phyloP scores from a whole-genome alignment of 2,797 vertebrate species.

The Bufotes viridis region DNA sequence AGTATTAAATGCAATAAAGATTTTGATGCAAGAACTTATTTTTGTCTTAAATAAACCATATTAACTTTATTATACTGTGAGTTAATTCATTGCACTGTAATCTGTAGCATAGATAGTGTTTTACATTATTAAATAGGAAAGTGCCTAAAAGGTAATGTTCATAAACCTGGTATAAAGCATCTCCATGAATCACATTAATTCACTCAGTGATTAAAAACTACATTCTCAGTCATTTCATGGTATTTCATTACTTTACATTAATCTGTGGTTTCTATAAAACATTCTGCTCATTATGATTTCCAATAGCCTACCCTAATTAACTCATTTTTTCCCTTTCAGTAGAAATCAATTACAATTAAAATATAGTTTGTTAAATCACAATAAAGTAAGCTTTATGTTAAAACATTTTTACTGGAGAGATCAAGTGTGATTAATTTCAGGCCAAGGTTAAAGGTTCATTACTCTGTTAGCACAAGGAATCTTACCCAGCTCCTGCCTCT shows the following conservation, averaged over 20 bases:
- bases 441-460: constrained; percentile 71
- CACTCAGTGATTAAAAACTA: constrained; percentile 67
- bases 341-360: constrained; percentile 81
- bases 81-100: constrained; percentile 34
- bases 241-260: constrained; percentile 67
- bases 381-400: constrained; percentile 71
- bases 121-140: constrained; percentile 57
- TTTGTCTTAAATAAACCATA: constrained; percentile 31
- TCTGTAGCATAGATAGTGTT: constrained; percentile 40
- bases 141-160: constrained; percentile 58
- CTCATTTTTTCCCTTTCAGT: constrained; percentile 74
- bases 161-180: constrained; percentile 59
- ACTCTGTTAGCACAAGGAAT: constrained; percentile 67
- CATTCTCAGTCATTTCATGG: constrained; percentile 66
- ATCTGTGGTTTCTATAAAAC: constrained; percentile 64
- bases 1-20: not conserved
- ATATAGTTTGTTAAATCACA: constrained; percentile 74
- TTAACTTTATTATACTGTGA: constrained; percentile 38
- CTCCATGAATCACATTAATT: constrained; percentile 61
- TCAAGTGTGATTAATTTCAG: constrained; percentile 77
- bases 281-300: constrained; percentile 72
- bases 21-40: not conserved
- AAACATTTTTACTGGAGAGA: constrained; percentile 77
- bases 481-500: constrained; percentile 50
- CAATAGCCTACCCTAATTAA: constrained; percentile 75